Percentiles rank a stretch among this genome's conserved stretches.
phyloP scores from a whole-genome alignment of 2,888 invertebrate genomes.

The Macropis europaea region DNA sequence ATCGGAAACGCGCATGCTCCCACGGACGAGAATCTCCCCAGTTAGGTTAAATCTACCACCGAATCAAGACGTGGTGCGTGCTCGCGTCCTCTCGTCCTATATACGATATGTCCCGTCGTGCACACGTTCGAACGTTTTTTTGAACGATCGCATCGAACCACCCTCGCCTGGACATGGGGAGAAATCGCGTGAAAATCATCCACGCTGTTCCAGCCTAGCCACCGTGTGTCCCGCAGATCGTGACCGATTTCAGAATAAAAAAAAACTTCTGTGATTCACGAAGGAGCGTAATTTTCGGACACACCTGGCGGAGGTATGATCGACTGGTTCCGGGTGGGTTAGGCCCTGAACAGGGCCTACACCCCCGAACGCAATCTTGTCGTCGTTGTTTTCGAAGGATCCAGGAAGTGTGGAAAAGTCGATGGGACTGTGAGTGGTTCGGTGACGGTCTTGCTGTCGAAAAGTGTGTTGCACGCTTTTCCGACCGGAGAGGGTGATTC shows the following conservation, averaged over 20 bases:
- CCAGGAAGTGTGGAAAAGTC: too few species aligned
- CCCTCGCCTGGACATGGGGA: background rate
- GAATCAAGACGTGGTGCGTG: slow-evolving; percentile 77
- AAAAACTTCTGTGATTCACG: too few species aligned
- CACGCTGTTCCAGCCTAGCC: background rate
- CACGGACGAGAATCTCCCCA: slow-evolving; percentile 75
- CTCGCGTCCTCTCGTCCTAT: slow-evolving; percentile 59
- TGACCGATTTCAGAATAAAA: too few species aligned
- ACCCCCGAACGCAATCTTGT: background rate
- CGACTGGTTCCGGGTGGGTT: background rate
- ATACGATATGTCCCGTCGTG: slow-evolving; percentile 67
- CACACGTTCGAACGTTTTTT: slow-evolving; percentile 30
- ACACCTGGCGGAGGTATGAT: too few species aligned
- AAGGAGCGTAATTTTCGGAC: too few species aligned
- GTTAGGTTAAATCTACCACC: slow-evolving; percentile 78
- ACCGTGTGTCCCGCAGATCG: slow-evolving; percentile 6
- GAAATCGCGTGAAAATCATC: background rate
- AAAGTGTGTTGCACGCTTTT: too few species aligned
- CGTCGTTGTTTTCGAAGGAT: background rate
- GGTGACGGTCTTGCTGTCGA: too few species aligned
- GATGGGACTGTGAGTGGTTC: too few species aligned
- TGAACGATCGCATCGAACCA: background rate
- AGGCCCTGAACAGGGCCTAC: background rate
- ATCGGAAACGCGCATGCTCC: slow-evolving; percentile 77
- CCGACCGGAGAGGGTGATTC: too few species aligned